Conservation (phyloP, 1,140 invertebrate species). For the Psix sp. region DNA sequence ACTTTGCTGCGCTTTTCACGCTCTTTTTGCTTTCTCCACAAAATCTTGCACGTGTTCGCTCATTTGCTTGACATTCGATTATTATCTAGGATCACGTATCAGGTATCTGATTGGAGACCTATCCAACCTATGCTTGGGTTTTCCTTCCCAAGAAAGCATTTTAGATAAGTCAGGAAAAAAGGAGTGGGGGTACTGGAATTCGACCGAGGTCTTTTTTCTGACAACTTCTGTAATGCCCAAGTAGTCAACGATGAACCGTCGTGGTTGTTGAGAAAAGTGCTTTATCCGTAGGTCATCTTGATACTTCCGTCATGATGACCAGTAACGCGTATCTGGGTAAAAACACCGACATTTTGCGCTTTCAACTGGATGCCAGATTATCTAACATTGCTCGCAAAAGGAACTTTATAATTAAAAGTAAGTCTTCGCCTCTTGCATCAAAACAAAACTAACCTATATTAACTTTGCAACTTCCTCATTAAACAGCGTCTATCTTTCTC, state of each 20-base stretch:
- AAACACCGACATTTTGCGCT: neutral
- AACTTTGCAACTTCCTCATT: no score
- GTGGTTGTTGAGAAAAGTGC: conserved; percentile 3
- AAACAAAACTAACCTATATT: no score
- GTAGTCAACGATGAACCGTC: conserved; percentile 10
- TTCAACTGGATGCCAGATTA: neutral
- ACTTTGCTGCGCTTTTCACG: no score
- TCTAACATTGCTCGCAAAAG: neutral
- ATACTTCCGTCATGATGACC: neutral
- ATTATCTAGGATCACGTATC: no score
- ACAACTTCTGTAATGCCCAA: neutral
- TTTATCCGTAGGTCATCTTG: neutral
- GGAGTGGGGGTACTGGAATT: conserved; percentile 20
- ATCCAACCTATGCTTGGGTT: no score
- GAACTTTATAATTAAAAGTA: conserved; percentile 1
- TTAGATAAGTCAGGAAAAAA: conserved; percentile 17
- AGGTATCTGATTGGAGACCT: no score
- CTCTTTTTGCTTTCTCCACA: no score
- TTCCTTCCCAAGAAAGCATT: conserved; percentile 14
- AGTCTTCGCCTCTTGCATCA: neutral
- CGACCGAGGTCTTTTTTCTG: conserved; percentile 13
- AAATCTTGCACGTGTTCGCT: no score
- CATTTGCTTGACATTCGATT: no score
- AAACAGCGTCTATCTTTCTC: no score
- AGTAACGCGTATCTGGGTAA: neutral